phyloP scores from a whole-genome alignment of 23 tunicate genomes.

The Botrylloides violaceus region DNA sequence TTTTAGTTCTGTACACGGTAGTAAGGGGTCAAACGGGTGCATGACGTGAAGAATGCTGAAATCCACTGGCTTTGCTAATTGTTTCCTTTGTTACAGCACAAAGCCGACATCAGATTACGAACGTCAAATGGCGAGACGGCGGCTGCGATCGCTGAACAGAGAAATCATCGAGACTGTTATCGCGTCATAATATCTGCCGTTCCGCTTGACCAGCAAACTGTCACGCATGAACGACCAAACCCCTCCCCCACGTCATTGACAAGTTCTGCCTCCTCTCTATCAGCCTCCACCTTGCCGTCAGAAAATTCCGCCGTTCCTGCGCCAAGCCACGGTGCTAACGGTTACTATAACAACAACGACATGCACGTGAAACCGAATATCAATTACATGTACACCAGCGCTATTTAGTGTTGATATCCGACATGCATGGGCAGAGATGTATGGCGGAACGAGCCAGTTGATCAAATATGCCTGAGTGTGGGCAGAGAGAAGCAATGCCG shows the following conservation, averaged over 20 bases:
- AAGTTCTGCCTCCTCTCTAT: constrained; percentile 13
- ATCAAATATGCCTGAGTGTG: too few species aligned
- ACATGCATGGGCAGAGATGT: too few species aligned
- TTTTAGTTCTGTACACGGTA: too few species aligned
- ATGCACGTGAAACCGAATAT: constrained; percentile 54
- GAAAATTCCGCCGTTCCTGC: constrained; percentile 7
- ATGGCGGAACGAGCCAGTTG: too few species aligned
- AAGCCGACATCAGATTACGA: constrained; percentile 26
- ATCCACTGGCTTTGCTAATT: too few species aligned
- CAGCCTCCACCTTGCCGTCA: background rate
- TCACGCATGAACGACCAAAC: background rate
- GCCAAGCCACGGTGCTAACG: background rate
- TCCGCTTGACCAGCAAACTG: background rate
- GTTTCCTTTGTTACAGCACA: constrained; percentile 24
- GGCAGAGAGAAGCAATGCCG: too few species aligned
- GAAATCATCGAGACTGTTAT: constrained; percentile 54
- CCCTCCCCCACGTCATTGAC: background rate
- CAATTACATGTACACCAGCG: constrained; percentile 86
- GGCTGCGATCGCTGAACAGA: constrained; percentile 35
- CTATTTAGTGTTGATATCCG: constrained; percentile 38
- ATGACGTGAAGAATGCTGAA: too few species aligned
- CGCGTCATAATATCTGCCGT: constrained; percentile 25
- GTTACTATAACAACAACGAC: constrained; percentile 19
- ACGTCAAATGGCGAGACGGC: constrained; percentile 53
- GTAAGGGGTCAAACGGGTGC: too few species aligned